Percentiles rank a stretch among this genome's conserved stretches.
These are phyloP conservation scores for Sepioteuthis lessoniana DNA, from an alignment of 2,888 invertebrate genomes.

Conservation along the genomic window DNA sequence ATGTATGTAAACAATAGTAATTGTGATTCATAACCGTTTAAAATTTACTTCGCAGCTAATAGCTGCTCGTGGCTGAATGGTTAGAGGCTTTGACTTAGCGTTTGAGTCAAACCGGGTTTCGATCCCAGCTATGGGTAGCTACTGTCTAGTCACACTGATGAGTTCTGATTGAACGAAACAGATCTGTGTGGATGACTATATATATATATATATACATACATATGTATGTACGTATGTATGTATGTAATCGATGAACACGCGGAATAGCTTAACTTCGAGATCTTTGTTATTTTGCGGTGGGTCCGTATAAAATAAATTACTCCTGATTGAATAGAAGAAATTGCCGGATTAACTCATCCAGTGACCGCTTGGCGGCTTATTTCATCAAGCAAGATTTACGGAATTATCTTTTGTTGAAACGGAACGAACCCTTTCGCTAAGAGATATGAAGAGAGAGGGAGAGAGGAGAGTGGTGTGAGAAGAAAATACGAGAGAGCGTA, in stretches of 20 bases:
- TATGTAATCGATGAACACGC: neutral
- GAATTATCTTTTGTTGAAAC: neutral
- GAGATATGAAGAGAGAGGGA: neutral
- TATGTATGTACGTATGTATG: neutral
- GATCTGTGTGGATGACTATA: too few relatives aligned
- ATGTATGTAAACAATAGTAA: neutral
- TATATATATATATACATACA: neutral
- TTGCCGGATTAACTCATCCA: neutral
- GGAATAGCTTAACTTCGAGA: neutral
- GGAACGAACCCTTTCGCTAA: neutral
- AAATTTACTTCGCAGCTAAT: too few relatives aligned
- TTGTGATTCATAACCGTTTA: neutral
- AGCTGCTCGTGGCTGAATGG: too few relatives aligned
- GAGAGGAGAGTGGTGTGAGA: neutral
- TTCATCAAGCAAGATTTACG: slow-evolving; percentile 4
- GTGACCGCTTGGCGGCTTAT: slow-evolving; percentile 33
- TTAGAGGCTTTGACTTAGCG: too few relatives aligned
- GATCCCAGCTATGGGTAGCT: too few relatives aligned
- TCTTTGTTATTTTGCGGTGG: slow-evolving; percentile 3
- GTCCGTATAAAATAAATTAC: neutral
- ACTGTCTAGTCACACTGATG: too few relatives aligned
- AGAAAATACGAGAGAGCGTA: neutral
- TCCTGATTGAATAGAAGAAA: neutral
- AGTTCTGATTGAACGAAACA: too few relatives aligned
- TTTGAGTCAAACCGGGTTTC: too few relatives aligned